These are phyloP conservation scores for Characodon lateralis DNA, from an alignment of 2,797 vertebrate genomes.

Conservation along the genomic window DNA sequence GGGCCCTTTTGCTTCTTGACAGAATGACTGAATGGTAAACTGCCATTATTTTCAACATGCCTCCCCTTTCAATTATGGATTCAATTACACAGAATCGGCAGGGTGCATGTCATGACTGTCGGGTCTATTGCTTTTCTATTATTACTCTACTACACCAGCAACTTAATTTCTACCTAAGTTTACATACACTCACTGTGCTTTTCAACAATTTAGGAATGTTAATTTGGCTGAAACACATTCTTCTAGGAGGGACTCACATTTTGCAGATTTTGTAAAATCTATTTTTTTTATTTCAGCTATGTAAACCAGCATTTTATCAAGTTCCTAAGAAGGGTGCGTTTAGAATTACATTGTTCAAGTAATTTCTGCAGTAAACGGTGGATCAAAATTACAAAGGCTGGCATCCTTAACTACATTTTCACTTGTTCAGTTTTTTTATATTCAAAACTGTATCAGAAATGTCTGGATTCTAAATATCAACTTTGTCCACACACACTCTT, in stretches of 20 bases:
- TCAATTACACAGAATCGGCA: neutral
- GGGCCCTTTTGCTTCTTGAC: too few relatives aligned
- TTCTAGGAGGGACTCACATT: too few relatives aligned
- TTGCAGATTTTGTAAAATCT: too few relatives aligned
- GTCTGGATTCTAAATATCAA: neutral
- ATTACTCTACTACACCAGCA: too few relatives aligned
- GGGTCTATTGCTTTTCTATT: neutral
- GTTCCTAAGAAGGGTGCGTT: too few relatives aligned
- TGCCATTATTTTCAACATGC: neutral
- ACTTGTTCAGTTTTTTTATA: neutral
- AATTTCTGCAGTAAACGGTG: neutral
- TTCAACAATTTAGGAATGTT: neutral
- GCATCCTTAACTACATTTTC: neutral
- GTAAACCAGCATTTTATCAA: neutral
- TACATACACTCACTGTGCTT: neutral
- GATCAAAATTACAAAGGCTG: neutral
- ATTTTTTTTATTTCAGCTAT: neutral
- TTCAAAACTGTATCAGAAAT: neutral
- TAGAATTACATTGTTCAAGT: neutral
- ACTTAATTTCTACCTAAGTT: too few relatives aligned
- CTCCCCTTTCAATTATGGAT: neutral
- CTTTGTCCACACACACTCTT: neutral
- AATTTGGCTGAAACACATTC: neutral
- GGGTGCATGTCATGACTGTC: too few relatives aligned
- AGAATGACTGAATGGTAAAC: neutral